Evolutionary conservation across 2,888 invertebrate genomes (phyloP).

Genomic region (Alloplasta piceator): DNA sequence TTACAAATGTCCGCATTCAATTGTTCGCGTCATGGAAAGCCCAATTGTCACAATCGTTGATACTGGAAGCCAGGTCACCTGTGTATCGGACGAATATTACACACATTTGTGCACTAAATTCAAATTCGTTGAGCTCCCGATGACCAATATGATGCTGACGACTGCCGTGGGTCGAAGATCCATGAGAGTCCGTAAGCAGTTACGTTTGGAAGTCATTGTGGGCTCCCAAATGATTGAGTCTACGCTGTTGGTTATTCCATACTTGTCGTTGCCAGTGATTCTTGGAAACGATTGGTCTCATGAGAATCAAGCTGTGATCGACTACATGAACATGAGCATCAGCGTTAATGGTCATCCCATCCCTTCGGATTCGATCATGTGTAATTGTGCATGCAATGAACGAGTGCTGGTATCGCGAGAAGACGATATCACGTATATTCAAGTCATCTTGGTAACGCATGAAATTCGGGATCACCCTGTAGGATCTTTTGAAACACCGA

Average conservation of each 20-base stretch:
- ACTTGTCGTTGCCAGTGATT: conserved; percentile 44
- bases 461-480: too few relatives aligned
- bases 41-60: conserved; percentile 54
- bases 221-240: not conserved
- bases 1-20: conserved; percentile 37
- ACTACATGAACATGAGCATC: conserved; percentile 21
- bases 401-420: not conserved
- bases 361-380: not conserved
- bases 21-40: conserved; percentile 29
- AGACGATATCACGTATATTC: conserved; percentile 35
- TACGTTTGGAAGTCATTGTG: conserved; percentile 38
- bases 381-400: conserved; percentile 3
- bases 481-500: too few relatives aligned
- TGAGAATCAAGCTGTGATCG: not conserved
- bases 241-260: conserved; percentile 42
- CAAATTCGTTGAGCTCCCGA: conserved; percentile 47
- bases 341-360: conserved; percentile 8
- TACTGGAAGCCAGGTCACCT: conserved; percentile 65
- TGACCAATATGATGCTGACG: conserved; percentile 53
- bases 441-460: conserved; percentile 10
- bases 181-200: conserved; percentile 47
- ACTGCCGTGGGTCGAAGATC: conserved; percentile 57
- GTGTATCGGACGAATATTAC: conserved; percentile 58
- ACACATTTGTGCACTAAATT: conserved; percentile 23
- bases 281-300: conserved; percentile 59